A percentile compares a stretch with the other conserved stretches of the same genome.
phyloP scores from a whole-genome alignment of 2,888 invertebrate species.

The Caenorhabditis sinica region DNA sequence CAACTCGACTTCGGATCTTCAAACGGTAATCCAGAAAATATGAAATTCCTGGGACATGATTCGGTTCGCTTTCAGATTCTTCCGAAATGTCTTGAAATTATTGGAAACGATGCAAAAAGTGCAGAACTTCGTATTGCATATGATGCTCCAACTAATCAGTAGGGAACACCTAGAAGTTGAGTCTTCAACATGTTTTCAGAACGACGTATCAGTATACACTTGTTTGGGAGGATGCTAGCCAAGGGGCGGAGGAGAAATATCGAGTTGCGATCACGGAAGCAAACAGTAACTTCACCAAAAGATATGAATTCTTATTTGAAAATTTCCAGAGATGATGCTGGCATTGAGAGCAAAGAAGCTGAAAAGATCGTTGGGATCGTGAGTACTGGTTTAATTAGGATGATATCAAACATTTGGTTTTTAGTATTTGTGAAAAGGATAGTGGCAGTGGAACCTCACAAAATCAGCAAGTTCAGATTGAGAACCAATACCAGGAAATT shows the following conservation, averaged over 20 bases:
- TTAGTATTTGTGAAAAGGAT: background rate
- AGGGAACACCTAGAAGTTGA: background rate
- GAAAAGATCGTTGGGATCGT: background rate
- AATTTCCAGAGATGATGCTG: conserved; percentile 23
- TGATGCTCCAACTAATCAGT: conserved; percentile 62
- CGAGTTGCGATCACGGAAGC: conserved; percentile 23
- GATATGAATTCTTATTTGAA: background rate
- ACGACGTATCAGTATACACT: conserved; percentile 40
- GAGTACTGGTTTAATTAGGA: background rate
- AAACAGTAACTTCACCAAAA: background rate
- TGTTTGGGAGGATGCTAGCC: conserved; percentile 35
- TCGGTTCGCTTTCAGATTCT: conserved; percentile 10
- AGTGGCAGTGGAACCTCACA: background rate
- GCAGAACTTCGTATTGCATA: conserved; percentile 38
- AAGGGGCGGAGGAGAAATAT: conserved; percentile 18
- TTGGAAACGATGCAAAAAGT: conserved; percentile 13
- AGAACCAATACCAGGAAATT: background rate
- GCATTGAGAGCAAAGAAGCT: conserved; percentile 24
- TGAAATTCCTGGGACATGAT: background rate
- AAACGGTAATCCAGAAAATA: background rate
- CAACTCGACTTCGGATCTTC: conserved; percentile 1
- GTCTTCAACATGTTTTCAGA: background rate
- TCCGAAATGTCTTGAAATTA: conserved; percentile 37
- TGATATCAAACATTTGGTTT: background rate
- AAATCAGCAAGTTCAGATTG: background rate